Percentiles rank a stretch among this genome's conserved stretches.
Conservation (phyloP, 2,797 vertebrate species). For the Hemibagrus guttatus region DNA sequence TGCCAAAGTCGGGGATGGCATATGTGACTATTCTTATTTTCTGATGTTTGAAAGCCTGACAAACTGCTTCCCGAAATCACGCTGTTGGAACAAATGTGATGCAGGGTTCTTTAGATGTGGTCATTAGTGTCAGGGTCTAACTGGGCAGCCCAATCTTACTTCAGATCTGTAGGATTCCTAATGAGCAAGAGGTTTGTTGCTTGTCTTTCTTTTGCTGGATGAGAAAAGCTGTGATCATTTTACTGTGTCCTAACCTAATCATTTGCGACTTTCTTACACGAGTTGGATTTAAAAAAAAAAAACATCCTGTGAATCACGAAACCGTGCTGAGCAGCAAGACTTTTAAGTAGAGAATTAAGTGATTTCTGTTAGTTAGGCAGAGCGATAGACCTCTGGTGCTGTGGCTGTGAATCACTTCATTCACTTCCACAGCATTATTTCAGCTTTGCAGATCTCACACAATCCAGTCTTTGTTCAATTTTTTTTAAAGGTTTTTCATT, state of each 20-base stretch:
- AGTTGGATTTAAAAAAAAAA: background rate
- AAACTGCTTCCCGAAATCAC: slow-evolving; percentile 12
- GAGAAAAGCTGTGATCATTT: slow-evolving; percentile 29
- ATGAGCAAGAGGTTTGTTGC: slow-evolving; percentile 15
- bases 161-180: slow-evolving; percentile 9
- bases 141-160: slow-evolving; percentile 10
- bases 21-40: background rate
- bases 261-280: background rate
- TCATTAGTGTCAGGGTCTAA: slow-evolving; percentile 10
- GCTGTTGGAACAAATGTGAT: slow-evolving; percentile 12
- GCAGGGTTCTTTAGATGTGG: slow-evolving; percentile 9
- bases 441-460: background rate
- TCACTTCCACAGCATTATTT: background rate
- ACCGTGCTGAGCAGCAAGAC: slow-evolving; percentile 10
- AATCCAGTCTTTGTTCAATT: background rate
- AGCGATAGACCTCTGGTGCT: background rate
- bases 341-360: slow-evolving; percentile 24
- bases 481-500: background rate
- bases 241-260: slow-evolving; percentile 10
- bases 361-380: background rate
- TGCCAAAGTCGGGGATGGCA: background rate
- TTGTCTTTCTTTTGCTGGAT: slow-evolving; percentile 7
- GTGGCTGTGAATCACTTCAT: background rate
- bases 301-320: background rate
- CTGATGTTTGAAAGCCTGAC: background rate